These are phyloP conservation scores for Teleogryllus occipitalis DNA, from an alignment of 1,140 invertebrate genomes.

Conservation along the genomic window DNA sequence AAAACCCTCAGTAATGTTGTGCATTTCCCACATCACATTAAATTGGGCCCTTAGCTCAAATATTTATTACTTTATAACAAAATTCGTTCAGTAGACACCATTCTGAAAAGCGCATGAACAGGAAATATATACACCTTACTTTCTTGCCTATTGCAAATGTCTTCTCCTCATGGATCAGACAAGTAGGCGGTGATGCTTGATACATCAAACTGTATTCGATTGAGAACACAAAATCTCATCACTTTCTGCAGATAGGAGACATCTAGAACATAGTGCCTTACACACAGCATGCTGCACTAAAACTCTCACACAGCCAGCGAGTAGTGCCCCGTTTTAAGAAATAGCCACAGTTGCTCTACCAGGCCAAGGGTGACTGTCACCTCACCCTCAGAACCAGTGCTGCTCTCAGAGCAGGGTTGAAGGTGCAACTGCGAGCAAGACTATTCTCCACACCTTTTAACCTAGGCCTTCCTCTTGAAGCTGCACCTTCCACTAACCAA, in stretches of 20 bases:
- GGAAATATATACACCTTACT: not conserved
- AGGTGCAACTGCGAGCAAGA: not conserved
- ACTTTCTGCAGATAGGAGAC: not conserved
- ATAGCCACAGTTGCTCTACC: not conserved
- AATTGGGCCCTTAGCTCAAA: conserved; percentile 3
- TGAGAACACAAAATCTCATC: not conserved
- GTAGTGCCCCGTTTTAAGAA: not conserved
- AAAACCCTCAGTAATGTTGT: conserved; percentile 4
- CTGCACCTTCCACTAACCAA: not conserved
- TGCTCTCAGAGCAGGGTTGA: not conserved
- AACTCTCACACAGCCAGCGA: not conserved
- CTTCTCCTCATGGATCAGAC: not conserved
- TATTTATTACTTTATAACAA: conserved; percentile 2
- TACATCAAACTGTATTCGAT: not conserved
- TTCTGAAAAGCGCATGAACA: conserved; percentile 1
- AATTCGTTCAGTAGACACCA: not conserved
- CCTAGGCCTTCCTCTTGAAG: not conserved
- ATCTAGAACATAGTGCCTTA: not conserved
- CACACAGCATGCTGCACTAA: conserved; percentile 3
- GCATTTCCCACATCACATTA: not conserved
- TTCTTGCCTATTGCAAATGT: not conserved
- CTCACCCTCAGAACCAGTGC: not conserved
- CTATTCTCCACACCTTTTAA: not conserved
- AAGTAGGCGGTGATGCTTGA: not conserved
- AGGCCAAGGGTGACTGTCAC: not conserved